phyloP scores from a whole-genome alignment of 2,888 invertebrate species.

The Cephus spinipes region DNA sequence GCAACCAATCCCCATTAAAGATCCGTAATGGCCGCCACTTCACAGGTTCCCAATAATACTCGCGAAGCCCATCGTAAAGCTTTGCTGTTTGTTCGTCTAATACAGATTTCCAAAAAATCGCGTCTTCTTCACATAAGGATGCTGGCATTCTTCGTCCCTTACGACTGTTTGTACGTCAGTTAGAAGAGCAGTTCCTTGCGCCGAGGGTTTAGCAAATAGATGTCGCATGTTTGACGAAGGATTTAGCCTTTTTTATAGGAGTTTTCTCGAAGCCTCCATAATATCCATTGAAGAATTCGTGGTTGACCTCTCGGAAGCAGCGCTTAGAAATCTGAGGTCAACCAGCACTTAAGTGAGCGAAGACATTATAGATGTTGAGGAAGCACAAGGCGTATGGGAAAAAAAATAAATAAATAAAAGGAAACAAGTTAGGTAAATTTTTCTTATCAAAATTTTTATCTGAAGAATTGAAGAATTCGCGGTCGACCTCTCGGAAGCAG shows the following conservation, averaged over 20 bases:
- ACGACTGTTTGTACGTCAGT: constrained; percentile 42
- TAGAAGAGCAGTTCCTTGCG: constrained; percentile 43
- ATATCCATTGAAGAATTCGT: background rate
- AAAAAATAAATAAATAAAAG: background rate
- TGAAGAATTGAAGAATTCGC: background rate
- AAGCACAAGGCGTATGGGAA: background rate
- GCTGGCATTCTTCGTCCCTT: constrained; percentile 24
- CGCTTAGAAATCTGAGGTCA: background rate
- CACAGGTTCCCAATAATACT: background rate
- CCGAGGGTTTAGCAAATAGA: constrained; percentile 43
- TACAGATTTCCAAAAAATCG: constrained; percentile 24
- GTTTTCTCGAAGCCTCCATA: constrained; percentile 34
- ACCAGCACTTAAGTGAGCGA: background rate
- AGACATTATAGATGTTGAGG: background rate
- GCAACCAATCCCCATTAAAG: background rate
- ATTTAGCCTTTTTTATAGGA: constrained; percentile 47
- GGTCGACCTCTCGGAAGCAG: background rate
- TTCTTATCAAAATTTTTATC: background rate
- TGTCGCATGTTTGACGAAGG: constrained; percentile 52
- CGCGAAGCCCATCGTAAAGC: background rate
- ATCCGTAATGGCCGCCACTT: background rate
- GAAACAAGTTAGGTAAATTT: background rate
- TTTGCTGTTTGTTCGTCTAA: constrained; percentile 21
- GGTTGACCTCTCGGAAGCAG: background rate
- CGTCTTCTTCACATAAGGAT: constrained; percentile 21